These are phyloP conservation scores for Caenorhabditis sp. DNA, from an alignment of 2,888 invertebrate genomes.

Conservation along the genomic window DNA sequence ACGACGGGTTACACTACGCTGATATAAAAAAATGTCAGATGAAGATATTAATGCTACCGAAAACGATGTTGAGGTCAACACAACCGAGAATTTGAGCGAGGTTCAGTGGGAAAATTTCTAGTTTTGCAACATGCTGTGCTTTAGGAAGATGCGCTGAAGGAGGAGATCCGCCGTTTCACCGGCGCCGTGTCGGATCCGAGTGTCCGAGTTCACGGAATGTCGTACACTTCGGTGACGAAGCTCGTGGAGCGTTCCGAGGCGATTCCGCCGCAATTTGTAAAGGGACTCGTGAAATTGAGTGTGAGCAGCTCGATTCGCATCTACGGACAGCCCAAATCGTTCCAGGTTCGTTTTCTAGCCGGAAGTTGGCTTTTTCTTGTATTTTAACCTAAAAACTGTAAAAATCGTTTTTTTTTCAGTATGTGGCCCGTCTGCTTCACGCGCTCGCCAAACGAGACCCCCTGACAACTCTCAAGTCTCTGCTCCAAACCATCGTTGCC, in stretches of 20 bases:
- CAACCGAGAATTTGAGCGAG: conserved; percentile 27
- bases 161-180: conserved; percentile 58
- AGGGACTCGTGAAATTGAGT: conserved; percentile 54
- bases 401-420: conserved; percentile 20
- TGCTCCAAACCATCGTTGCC: conserved; percentile 32
- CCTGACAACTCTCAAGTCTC: conserved; percentile 39
- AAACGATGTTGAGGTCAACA: conserved; percentile 17
- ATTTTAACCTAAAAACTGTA: background rate
- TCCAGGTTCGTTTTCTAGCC: conserved; percentile 28
- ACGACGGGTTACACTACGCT: conserved; percentile 48
- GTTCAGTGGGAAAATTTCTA: background rate
- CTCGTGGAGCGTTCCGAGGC: conserved; percentile 44
- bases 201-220: conserved; percentile 55
- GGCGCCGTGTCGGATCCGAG: conserved; percentile 52
- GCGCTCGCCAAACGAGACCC: conserved; percentile 56
- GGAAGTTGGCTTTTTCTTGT: too few species aligned
- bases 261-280: conserved; percentile 50
- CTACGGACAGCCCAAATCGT: conserved; percentile 55
- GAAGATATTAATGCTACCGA: conserved; percentile 28
- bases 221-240: conserved; percentile 48
- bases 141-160: conserved; percentile 53
- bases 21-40: conserved; percentile 41
- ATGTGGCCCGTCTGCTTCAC: conserved; percentile 48
- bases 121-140: conserved; percentile 10
- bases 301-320: conserved; percentile 45